Conservation (phyloP, 2,888 invertebrate species). For the Hypena proboscidalis region DNA sequence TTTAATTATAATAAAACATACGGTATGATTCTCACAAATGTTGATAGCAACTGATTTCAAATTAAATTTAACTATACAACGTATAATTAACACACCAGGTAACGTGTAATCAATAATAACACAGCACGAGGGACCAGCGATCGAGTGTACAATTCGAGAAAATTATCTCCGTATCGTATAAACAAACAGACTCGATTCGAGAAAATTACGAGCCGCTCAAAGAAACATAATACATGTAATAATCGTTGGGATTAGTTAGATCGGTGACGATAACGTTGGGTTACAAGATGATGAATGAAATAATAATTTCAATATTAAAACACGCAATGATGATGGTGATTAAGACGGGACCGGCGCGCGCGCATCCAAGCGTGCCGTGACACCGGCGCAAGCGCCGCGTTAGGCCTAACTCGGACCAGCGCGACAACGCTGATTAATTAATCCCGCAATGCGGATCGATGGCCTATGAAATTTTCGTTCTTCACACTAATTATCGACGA, state of each 20-base stretch:
- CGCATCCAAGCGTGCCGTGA: slow-evolving; percentile 63
- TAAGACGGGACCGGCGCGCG: slow-evolving; percentile 59
- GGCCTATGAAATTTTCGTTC: slow-evolving; percentile 58
- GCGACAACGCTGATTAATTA: slow-evolving; percentile 72
- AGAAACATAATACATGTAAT: slow-evolving; percentile 80
- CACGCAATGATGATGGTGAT: slow-evolving; percentile 71
- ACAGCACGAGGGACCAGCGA: slow-evolving; percentile 63
- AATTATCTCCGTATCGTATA: slow-evolving; percentile 68
- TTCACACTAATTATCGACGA: slow-evolving; percentile 35
- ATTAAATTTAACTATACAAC: slow-evolving; percentile 71
- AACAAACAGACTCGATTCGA: slow-evolving; percentile 72
- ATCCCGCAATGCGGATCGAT: slow-evolving; percentile 63
- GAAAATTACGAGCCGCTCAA: slow-evolving; percentile 72
- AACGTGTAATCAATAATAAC: slow-evolving; percentile 80
- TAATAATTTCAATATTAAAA: slow-evolving; percentile 78
- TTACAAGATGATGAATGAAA: slow-evolving; percentile 77
- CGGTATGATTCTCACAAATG: slow-evolving; percentile 46
- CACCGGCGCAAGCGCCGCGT: slow-evolving; percentile 64
- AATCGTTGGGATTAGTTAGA: slow-evolving; percentile 77
- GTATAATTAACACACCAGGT: slow-evolving; percentile 73
- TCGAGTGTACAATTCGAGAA: slow-evolving; percentile 65
- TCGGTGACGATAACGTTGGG: slow-evolving; percentile 71
- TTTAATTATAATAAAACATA: slow-evolving; percentile 49
- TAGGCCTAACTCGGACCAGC: slow-evolving; percentile 78
- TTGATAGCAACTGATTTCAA: slow-evolving; percentile 58